phyloP scores from a whole-genome alignment of 2,888 invertebrate species.

The Prosapia bicincta region DNA sequence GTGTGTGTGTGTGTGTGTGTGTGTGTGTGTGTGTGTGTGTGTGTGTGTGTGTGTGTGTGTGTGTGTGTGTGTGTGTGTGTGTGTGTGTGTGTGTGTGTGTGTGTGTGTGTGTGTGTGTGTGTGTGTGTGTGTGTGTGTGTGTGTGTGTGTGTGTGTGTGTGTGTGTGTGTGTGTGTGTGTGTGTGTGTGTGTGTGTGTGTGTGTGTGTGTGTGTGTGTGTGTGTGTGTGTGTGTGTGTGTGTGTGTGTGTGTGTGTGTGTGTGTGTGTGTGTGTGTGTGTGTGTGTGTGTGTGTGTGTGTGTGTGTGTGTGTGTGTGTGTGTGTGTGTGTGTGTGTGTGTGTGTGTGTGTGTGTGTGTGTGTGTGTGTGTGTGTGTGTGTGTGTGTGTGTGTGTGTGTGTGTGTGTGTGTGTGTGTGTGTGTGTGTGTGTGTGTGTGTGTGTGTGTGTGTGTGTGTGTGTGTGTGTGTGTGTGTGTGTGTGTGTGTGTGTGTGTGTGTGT shows the following conservation, averaged over 20 bases:
- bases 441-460: constrained; percentile 9
- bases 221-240: constrained; percentile 9
- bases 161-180: constrained; percentile 9
- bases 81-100: no score
- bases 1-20: no score
- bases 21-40: no score
- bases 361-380: constrained; percentile 7
- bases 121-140: constrained; percentile 9
- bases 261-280: constrained; percentile 9
- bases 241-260: constrained; percentile 9
- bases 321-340: constrained; percentile 7
- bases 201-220: constrained; percentile 9
- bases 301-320: constrained; percentile 9
- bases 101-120: constrained; percentile 7
- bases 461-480: constrained; percentile 9
- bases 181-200: constrained; percentile 9
- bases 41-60: no score
- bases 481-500: constrained; percentile 9
- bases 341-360: constrained; percentile 6
- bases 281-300: constrained; percentile 9
- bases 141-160: constrained; percentile 4
- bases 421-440: constrained; percentile 9
- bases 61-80: no score
- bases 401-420: constrained; percentile 9
- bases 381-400: constrained; percentile 4